Base-by-base conservation (phyloP, 2,888 invertebrate species). In the Hylaea fasciaria region DNA sequence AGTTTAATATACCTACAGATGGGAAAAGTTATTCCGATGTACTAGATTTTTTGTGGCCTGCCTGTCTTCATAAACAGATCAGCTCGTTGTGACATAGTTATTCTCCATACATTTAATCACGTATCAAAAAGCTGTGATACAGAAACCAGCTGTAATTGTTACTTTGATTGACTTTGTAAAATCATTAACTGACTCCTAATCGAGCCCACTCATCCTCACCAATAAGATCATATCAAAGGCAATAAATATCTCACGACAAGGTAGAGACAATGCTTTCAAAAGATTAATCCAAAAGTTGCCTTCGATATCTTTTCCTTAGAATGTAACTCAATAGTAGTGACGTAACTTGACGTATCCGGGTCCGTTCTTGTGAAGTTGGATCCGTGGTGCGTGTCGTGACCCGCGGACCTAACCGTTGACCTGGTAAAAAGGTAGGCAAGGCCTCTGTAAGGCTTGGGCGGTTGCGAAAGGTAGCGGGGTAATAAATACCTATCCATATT, bases 351-450 rank as follows among this genome's bases (percentile, higher is more conserved):
- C 62, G 71, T 75, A 69, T 68, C 68, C 12, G 66, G 72, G 66
- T 66, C 66, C 68, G 59, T 63, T 64, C 72, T 77, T 76, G 78
- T 80, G 16, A 49, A 54, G 62, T 49, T 40, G 44, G 53, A 49
- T 41, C 51, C 62, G 47, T 54, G 48, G 82, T 41, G 51, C 62
- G 47, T 54, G 48, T 81, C 82, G 83, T 81, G 84, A 77, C 83
- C 84, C 77, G 74, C 73, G 74, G 75, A 74, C 78, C 78, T 77
- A 77, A 76, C 82, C 82, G 75, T 77, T 87, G 88, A 86, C 87
- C 87, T 83, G 83, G 80, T 83, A 81, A 83, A 86, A 87, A 83
- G 82, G 81, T 80, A 68, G 69, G 55, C 65, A 80, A 68, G 69
- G 55, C 65, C 16, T 37, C 47, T 16, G 43, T 22, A 48, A 63